phyloP scores from a whole-genome alignment of 2,888 invertebrate genomes.

The Abrostola triplasia region DNA sequence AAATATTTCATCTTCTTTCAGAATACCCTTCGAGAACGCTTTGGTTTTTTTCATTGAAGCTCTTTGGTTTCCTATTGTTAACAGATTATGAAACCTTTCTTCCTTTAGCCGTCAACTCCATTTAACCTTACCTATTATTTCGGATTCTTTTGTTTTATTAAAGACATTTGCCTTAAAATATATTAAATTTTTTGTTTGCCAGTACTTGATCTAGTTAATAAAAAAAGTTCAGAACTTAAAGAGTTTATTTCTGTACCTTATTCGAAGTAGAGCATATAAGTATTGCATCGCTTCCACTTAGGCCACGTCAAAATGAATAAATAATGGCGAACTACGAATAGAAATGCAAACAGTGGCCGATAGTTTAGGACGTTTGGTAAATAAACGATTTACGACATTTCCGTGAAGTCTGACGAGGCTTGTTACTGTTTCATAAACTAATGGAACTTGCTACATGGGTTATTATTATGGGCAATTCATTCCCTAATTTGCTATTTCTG shows the following conservation, averaged over 20 bases:
- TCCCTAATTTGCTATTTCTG: too few species aligned
- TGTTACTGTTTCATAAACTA: constrained; percentile 14
- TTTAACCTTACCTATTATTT: too few species aligned
- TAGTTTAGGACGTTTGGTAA: constrained; percentile 15
- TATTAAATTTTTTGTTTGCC: too few species aligned
- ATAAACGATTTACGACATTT: constrained; percentile 37
- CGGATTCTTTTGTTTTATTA: too few species aligned
- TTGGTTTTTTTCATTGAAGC: not conserved
- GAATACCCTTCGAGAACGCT: constrained; percentile 10
- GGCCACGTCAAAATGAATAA: constrained; percentile 24
- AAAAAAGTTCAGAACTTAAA: too few species aligned
- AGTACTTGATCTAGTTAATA: too few species aligned
- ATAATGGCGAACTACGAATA: constrained; percentile 12
- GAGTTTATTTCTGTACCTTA: too few species aligned
- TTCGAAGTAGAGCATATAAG: not conserved
- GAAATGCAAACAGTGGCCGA: constrained; percentile 6
- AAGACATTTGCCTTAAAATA: too few species aligned
- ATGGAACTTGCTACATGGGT: not conserved
- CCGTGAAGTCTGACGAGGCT: constrained; percentile 21
- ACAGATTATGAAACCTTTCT: not conserved
- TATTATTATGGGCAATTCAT: not conserved
- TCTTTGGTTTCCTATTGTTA: not conserved
- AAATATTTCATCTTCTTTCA: constrained; percentile 44
- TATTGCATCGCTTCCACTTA: constrained; percentile 19
- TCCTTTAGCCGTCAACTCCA: too few species aligned